phyloP scores from a whole-genome alignment of 1,140 invertebrate species.

The Tetramorium alpestre region DNA sequence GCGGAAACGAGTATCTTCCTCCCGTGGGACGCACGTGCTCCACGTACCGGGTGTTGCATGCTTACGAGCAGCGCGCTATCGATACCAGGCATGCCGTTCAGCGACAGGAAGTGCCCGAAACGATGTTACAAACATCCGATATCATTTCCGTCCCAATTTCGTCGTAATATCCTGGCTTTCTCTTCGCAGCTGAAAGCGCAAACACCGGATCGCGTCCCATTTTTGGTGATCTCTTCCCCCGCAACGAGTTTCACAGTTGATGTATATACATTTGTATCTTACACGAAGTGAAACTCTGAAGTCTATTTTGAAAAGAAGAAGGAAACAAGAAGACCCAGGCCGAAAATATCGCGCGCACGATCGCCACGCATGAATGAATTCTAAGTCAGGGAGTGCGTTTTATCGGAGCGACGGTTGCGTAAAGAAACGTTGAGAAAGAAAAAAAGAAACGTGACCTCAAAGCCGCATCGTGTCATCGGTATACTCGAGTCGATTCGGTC shows the following conservation, averaged over 20 bases:
- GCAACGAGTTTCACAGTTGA: not conserved
- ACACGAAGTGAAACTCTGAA: not conserved
- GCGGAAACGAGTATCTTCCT: constrained; percentile 69
- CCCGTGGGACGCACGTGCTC: constrained; percentile 23
- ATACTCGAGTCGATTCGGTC: constrained; percentile 51
- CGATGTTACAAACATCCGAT: not conserved
- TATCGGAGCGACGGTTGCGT: constrained; percentile 27
- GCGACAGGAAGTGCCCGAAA: not conserved
- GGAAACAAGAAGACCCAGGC: not conserved
- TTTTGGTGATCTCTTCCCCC: not conserved
- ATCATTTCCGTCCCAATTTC: not conserved
- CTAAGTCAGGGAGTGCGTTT: not conserved
- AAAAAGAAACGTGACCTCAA: constrained; percentile 12
- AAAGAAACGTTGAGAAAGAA: not conserved
- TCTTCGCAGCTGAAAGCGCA: not conserved
- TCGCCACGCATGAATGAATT: constrained; percentile 36
- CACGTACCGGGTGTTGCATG: constrained; percentile 34
- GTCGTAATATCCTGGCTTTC: not conserved
- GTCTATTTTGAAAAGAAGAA: not conserved
- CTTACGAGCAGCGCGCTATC: not conserved
- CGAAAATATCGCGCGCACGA: constrained; percentile 11
- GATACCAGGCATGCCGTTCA: not conserved
- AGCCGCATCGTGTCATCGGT: constrained; percentile 8
- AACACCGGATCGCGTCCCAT: not conserved
- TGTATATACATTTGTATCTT: no score